Conservation (phyloP, 2,888 invertebrate species). For the Chromoteleia sp. region DNA sequence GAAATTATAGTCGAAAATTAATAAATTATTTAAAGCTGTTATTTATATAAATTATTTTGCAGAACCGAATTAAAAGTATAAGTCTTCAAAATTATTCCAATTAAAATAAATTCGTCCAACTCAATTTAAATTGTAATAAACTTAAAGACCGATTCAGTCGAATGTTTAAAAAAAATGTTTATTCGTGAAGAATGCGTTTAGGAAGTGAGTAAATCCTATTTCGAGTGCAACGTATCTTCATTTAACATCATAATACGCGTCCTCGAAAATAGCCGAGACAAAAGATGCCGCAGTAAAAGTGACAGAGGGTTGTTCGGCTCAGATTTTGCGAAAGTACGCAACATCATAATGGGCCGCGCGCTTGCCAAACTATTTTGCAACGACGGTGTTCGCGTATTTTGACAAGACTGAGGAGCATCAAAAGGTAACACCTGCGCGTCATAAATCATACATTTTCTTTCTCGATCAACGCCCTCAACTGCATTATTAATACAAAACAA, state of each 20-base stretch:
- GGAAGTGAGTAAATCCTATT: conserved; percentile 23
- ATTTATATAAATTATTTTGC: too few species aligned
- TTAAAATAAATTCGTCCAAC: too few species aligned
- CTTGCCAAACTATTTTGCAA: conserved; percentile 68
- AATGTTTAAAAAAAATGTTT: too few species aligned
- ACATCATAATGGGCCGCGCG: conserved; percentile 59
- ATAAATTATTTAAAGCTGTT: too few species aligned
- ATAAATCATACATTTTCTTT: conserved; percentile 62
- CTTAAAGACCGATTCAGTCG: too few species aligned
- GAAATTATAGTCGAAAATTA: too few species aligned
- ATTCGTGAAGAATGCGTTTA: too few species aligned
- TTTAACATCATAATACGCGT: conserved; percentile 43
- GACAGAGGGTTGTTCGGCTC: conserved; percentile 57
- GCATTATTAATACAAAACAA: conserved; percentile 34
- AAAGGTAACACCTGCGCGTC: conserved; percentile 63
- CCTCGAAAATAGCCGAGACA: conserved; percentile 61
- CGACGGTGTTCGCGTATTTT: conserved; percentile 55
- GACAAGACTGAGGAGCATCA: conserved; percentile 53
- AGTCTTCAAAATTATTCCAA: too few species aligned
- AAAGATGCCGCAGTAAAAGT: conserved; percentile 59
- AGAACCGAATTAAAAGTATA: too few species aligned
- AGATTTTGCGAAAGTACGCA: conserved; percentile 56
- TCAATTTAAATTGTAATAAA: too few species aligned
- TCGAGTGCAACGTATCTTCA: conserved; percentile 21
- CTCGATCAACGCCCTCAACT: conserved; percentile 45